Evolutionary conservation across 2,797 vertebrate species (phyloP), one percentile per base, ranked within the genome.

Genomic region (Pachyuromys duprasi): DNA sequence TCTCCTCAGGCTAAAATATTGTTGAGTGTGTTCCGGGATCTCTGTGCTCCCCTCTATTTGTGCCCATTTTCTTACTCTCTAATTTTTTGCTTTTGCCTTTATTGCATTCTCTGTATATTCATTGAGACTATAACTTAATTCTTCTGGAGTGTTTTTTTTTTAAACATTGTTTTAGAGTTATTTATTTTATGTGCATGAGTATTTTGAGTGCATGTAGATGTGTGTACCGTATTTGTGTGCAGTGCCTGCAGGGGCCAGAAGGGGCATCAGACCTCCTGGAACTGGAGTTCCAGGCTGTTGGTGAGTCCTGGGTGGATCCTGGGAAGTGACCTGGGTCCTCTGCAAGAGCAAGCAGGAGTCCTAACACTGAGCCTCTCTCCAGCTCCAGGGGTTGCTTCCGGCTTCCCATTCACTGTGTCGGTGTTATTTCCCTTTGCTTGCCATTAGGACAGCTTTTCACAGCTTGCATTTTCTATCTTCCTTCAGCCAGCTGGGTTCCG

Each of bases 401-500:
- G 39, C 80, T 91, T 78, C 67, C 49, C 67, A 17, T 65, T 60
- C 8, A 8, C 76, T 42, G n/a, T 82, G 6, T 72, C 82, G 13
- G 20, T 55, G 12, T 55, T 93, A 12, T 95, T 90, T 91, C n/a
- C 33, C 28, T 4, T 36, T 42, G 69, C 70, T 92, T 63, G 18
- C 26, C 33, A 87, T 82, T 82, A 8, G 69, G 28, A 49, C 83
- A 78, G 57, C 7, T 67, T 86, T 79, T 93, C 72, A 55, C 22
- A 31, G 95, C 88, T 98, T 97, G 33, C 97, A 18, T 78, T 39
- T 97, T 98, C 97, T 98, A 95, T 98, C 95, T 97, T 97, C 97
- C 98, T 98, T 81, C 98, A 99, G 98, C 97, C 97, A 95, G 75
- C 95, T 97, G 97, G 97, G 99, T 98, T 98, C 99, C 98, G 99